Percentiles rank a stretch among this genome's conserved stretches.
These are phyloP conservation scores for Chloroclysta siterata DNA, from an alignment of 2,888 invertebrate species.

Conservation along the genomic window DNA sequence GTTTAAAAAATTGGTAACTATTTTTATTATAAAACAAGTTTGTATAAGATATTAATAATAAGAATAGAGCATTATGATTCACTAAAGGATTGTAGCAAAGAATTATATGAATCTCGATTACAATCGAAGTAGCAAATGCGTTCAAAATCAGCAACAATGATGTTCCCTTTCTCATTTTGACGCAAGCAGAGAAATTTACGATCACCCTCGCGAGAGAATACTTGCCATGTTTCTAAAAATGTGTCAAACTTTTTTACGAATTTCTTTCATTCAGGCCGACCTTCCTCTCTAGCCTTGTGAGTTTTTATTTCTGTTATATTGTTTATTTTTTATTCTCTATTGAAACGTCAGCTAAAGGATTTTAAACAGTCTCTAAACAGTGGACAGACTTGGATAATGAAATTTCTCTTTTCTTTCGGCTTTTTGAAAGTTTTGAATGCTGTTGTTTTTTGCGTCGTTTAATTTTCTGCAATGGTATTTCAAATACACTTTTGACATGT, in stretches of 20 bases:
- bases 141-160: slow-evolving; percentile 81
- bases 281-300: slow-evolving; percentile 78
- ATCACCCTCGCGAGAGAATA: slow-evolving; percentile 74
- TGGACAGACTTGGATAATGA: slow-evolving; percentile 67
- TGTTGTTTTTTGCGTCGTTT: slow-evolving; percentile 8
- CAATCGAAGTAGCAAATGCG: slow-evolving; percentile 52
- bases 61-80: not conserved
- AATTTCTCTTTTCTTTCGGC: slow-evolving; percentile 60
- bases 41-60: too few relatives aligned
- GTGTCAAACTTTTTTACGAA: slow-evolving; percentile 84
- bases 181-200: slow-evolving; percentile 79
- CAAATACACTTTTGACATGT: too few relatives aligned
- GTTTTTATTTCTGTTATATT: slow-evolving; percentile 72
- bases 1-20: too few relatives aligned
- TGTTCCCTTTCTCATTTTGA: slow-evolving; percentile 83
- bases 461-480: not conserved
- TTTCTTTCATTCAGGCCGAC: slow-evolving; percentile 82
- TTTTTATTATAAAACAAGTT: too few relatives aligned
- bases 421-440: slow-evolving; percentile 49
- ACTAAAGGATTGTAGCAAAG: not conserved
- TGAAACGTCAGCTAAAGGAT: slow-evolving; percentile 76
- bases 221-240: slow-evolving; percentile 84
- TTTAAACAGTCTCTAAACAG: slow-evolving; percentile 69
- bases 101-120: slow-evolving; percentile 1
- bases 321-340: slow-evolving; percentile 81